Base-by-base conservation (phyloP, 2,888 invertebrate species). In the Epistrophe grossulariae region DNA sequence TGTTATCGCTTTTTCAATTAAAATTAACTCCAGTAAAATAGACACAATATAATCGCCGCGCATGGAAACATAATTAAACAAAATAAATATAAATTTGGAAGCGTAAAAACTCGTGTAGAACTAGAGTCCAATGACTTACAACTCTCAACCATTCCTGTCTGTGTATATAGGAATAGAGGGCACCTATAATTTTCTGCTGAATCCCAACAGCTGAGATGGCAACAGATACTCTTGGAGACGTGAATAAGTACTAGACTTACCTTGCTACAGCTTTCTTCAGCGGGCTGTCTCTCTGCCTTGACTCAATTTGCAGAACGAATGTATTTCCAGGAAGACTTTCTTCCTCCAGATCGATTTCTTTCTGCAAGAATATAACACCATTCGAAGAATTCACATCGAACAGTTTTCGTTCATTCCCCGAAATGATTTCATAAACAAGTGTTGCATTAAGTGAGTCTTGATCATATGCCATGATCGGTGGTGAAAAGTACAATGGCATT, bases 341-440 rank as follows among this genome's bases (percentile, higher is more conserved):
- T 17, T 94, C 94, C 90, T 98, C 98, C 89, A 97, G 91, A 92
- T 98, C 98, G 15, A 98, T 95, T 92, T 97, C 96, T 73, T 95
- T 95, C 88, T 97, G 96, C 48, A 98, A 93, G 91, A 95, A 97
- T 79, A 98, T 92, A 0, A 95, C 94, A 0, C 97, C 97, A 89
- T 97, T 97, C 40, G 94, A 93, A 0, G 95, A 94, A 90, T 97
- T 96, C 52, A 98, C 94, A 8, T 95, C 94, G 92, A 98, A 98
- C 17, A 97, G 92, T 59, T 95, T 95, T 0, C 96, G 93, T 72
- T 97, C 97, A 90, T 97, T 97, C 1, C 97, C 98, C 3, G 97
- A 94, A 28, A 97, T 94, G 64, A 98, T 95, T 88, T 96, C 96
- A 91, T 97, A 98, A 0, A 96, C 94, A 1, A 98, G 93, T 0